Base-by-base conservation (phyloP, 2,113 vertebrate species). In the Platycercus adscitus region DNA sequence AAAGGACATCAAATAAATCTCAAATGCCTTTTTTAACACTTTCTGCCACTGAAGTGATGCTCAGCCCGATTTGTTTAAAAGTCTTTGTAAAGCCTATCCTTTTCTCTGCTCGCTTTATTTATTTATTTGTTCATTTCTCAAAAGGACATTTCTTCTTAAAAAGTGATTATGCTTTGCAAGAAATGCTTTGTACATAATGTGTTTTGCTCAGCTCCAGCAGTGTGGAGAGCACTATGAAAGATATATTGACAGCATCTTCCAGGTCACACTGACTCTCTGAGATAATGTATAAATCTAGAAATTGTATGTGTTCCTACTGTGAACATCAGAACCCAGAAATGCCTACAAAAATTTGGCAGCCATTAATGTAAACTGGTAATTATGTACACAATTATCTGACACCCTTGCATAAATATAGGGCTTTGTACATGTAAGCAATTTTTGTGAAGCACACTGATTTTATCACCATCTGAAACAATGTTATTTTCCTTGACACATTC, bases 381-480 rank as follows among this genome's bases (percentile, higher is more conserved):
- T 79, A 46, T 2, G 0, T 0, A 1, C 23, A 64, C 0, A 53
- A 8, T 9, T 76, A 58, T 17, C 25, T 39, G 11, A n/a, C 15
- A 47, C 44, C 4, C 3, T 71, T 87, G 21, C 13, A 85, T 35
- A 93, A 79, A 46, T 24, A 13, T 11, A 28, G 2, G 8, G 7
- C 4, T 87, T 66, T 55, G 8, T 5, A 23, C 0, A 0, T 17
- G 9, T 6, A 55, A 70, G 3, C 3, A 4, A 39, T 73, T 87
- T 76, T 88, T 55, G 12, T 25, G 18, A 14, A 46, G 26, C 33
- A 52, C 3, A 25, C 2, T 44, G 13, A 41, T 31, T 72, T 69
- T 86, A 69, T 12, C 24, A 44, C 4, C 66, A 17, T 43, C 43
- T 46, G 43, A 82, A 88, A 73, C 37, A 80, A 11, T 6, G 2